phyloP scores from a whole-genome alignment of 2,888 invertebrate genomes.

The Copidosoma aretas region DNA sequence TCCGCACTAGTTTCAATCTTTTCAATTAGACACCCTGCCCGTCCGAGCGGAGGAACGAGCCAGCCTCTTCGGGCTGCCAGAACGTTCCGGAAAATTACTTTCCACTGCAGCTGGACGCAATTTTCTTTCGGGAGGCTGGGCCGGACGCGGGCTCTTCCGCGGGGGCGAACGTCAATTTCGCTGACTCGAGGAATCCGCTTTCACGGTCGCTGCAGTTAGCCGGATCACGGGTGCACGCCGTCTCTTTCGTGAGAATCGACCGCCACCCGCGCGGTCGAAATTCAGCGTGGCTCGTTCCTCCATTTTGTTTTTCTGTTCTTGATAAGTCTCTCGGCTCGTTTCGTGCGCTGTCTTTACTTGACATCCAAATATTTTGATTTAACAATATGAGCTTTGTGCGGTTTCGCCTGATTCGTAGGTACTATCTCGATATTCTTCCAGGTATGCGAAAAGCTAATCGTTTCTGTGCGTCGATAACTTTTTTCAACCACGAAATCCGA shows the following conservation, averaged over 20 bases:
- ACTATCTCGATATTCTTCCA: too few species aligned
- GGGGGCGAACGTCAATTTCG: constrained; percentile 29
- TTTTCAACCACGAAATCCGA: not conserved
- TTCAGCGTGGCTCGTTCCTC: not conserved
- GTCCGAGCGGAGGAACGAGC: not conserved
- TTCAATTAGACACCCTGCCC: constrained; percentile 47
- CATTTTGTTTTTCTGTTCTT: constrained; percentile 14
- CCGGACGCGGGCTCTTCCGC: not conserved
- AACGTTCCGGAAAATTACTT: constrained; percentile 23
- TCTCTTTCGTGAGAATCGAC: too few species aligned
- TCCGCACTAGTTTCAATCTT: constrained; percentile 57
- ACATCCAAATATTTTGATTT: too few species aligned
- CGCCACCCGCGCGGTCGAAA: too few species aligned
- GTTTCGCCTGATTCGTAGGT: too few species aligned
- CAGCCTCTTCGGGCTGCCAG: not conserved
- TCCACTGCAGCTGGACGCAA: constrained; percentile 6
- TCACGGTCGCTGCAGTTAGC: constrained; percentile 6
- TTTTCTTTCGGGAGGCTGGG: not conserved
- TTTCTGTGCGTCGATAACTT: not conserved
- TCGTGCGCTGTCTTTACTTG: not conserved
- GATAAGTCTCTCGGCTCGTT: constrained; percentile 12
- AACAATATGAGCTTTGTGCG: too few species aligned
- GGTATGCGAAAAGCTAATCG: too few species aligned
- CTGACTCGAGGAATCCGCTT: constrained; percentile 19
- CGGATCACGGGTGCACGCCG: too few species aligned